Evolutionary conservation across 1,140 invertebrate species (phyloP), one percentile per base, ranked within the genome.

Genomic region (Drosophila malerkotliana): DNA sequence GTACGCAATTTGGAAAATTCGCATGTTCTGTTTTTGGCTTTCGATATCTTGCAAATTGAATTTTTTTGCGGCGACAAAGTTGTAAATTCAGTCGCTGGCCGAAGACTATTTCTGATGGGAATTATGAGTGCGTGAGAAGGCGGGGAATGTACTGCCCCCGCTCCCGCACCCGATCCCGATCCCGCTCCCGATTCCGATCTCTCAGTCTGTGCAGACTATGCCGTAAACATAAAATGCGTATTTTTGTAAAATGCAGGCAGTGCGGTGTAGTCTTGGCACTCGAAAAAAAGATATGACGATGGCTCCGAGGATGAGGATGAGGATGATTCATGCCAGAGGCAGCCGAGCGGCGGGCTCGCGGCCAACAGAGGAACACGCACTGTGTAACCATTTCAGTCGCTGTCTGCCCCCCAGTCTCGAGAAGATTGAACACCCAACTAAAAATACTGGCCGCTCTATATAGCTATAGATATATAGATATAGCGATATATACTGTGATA

Each of bases 211-310:
- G 18, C 60, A 30, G 64, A 44, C 58, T 57, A 54, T 56, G 79
- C 72, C 87, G 87, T 90, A 90, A 90, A 90, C 87, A 90, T 88
- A 79, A 90, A 90, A 90, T 83, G 66, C 71, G 75, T 90, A 90
- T 90, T 90, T 90, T 83, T 82, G 77, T 74, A 87, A 79, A 78
- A 72, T 87, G 78, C 85, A 83, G 76, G 79, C 75, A 73, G 18
- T 32, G 45, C 68, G 48, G 59, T 51, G 47, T 21, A 26, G 53
- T 15, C 21, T 28, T 14, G 21, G 39, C 48, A 28, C 12, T 28
- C 21, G 3, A 6, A 15, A 44, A 44, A 6, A 15, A 44, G 12
- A 26, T 10, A 56, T 61, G 30, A 61, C 51, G 39, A 72, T 67
- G 34, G 44, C 18, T 32, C 4, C 32, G 14, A 48, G 54, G 48